Evolutionary conservation across 2,113 vertebrate species (phyloP).

Genomic region (Eulemur macaco): DNA sequence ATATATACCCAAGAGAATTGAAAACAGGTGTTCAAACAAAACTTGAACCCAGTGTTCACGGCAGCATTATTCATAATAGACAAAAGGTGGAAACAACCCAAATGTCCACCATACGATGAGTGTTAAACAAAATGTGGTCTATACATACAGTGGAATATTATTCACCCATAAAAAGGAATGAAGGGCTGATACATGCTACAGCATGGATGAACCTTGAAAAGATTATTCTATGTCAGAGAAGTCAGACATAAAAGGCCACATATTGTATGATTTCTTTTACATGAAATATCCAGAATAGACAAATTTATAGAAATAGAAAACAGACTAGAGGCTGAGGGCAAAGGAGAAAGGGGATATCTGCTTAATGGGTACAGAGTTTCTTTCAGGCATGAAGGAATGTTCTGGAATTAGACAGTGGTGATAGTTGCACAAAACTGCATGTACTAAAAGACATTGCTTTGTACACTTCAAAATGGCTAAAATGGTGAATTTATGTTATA

Average conservation of each 20-base stretch:
- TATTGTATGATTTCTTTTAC: not conserved
- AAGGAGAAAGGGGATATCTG: not conserved
- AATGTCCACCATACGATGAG: not conserved
- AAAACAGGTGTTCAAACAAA: not conserved
- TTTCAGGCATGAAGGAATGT: not conserved
- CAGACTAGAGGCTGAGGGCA: not conserved
- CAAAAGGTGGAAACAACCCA: not conserved
- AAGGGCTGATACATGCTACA: accelerated
- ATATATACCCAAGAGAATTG: not conserved
- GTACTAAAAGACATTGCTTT: not conserved
- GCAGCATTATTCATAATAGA: not conserved
- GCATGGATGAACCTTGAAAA: not conserved
- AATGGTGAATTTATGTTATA: not conserved
- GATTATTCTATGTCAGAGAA: not conserved
- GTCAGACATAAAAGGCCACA: not conserved
- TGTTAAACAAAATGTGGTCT: not conserved
- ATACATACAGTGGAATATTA: not conserved
- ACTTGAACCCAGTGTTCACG: accelerated
- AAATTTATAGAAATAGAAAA: not conserved
- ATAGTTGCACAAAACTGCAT: accelerated
- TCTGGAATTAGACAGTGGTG: not conserved
- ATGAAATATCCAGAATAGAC: not conserved
- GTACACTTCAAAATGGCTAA: not conserved
- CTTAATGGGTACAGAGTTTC: not conserved
- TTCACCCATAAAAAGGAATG: not conserved